Percentiles rank a stretch among this genome's conserved stretches.
These are phyloP conservation scores for Acanthopleura granulata DNA, from an alignment of 2,888 invertebrate genomes.

Conservation along the genomic window DNA sequence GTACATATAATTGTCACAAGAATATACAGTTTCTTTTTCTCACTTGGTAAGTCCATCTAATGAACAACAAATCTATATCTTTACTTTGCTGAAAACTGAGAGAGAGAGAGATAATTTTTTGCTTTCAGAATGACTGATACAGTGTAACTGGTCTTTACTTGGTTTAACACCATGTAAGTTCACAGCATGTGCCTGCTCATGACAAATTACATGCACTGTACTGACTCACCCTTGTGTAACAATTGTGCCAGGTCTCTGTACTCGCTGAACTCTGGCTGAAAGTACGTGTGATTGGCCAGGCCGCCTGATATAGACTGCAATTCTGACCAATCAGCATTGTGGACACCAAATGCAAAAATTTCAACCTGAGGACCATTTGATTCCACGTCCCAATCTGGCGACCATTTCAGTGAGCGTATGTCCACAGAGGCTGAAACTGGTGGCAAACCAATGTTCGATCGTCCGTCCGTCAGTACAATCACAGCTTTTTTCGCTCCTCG, in stretches of 20 bases:
- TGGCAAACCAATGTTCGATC: constrained; percentile 48
- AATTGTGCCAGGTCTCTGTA: constrained; percentile 42
- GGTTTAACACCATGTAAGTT: too few species aligned
- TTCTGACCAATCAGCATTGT: constrained; percentile 41
- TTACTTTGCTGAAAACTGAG: too few species aligned
- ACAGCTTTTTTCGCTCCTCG: constrained; percentile 39
- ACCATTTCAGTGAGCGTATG: constrained; percentile 42
- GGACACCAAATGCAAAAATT: constrained; percentile 46
- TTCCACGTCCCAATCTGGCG: constrained; percentile 35
- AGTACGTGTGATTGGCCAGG: constrained; percentile 42
- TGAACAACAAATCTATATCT: too few species aligned
- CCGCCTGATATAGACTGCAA: constrained; percentile 40
- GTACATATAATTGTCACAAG: too few species aligned
- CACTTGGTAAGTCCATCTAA: too few species aligned
- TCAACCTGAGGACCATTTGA: constrained; percentile 48
- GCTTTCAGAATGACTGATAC: too few species aligned
- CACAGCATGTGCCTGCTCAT: too few species aligned
- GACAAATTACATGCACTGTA: not conserved
- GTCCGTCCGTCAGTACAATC: constrained; percentile 46
- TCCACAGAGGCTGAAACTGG: constrained; percentile 45
- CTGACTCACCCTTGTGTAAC: constrained; percentile 43
- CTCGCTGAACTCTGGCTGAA: constrained; percentile 38
- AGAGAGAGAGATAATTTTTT: too few species aligned
- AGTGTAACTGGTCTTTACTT: too few species aligned
- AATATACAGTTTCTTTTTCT: too few species aligned